phyloP scores from a whole-genome alignment of 2,888 invertebrate species.

The Arenicola marina region DNA sequence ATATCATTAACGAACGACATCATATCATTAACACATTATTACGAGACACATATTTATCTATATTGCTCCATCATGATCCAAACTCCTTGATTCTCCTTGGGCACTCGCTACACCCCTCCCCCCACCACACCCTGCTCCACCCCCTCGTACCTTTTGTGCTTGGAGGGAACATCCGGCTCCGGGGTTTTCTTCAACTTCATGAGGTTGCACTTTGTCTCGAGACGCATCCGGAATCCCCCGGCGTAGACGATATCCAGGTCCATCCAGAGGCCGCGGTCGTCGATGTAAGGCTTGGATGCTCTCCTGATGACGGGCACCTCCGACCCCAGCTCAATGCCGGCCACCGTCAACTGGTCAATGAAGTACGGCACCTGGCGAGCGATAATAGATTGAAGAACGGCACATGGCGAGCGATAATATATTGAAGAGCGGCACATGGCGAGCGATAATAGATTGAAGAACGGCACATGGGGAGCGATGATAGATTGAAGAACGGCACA shows the following conservation, averaged over 20 bases:
- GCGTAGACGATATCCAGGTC: slow-evolving; percentile 79
- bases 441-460: too few species aligned
- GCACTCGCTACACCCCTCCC: background rate
- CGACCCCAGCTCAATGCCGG: slow-evolving; percentile 73
- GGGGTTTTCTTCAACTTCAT: slow-evolving; percentile 67
- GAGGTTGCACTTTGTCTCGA: slow-evolving; percentile 86
- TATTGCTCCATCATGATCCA: too few species aligned
- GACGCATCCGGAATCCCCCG: slow-evolving; percentile 76
- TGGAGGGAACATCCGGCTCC: background rate
- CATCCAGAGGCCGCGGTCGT: slow-evolving; percentile 86
- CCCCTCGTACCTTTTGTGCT: background rate
- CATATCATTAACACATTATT: too few species aligned
- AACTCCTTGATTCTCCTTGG: too few species aligned
- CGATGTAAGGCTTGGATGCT: slow-evolving; percentile 68
- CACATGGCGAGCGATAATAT: too few species aligned
- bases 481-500: too few species aligned
- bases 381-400: too few species aligned
- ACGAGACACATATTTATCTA: too few species aligned
- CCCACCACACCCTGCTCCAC: background rate
- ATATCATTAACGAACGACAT: too few species aligned
- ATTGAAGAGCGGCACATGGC: too few species aligned
- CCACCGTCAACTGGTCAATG: slow-evolving; percentile 80
- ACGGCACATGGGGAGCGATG: too few species aligned
- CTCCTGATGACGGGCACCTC: slow-evolving; percentile 56
- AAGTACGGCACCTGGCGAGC: slow-evolving; percentile 81